Percentiles rank a stretch among this genome's conserved stretches.
phyloP scores from a whole-genome alignment of 2,797 vertebrate genomes.

The Pipistrellus pipistrellus region DNA sequence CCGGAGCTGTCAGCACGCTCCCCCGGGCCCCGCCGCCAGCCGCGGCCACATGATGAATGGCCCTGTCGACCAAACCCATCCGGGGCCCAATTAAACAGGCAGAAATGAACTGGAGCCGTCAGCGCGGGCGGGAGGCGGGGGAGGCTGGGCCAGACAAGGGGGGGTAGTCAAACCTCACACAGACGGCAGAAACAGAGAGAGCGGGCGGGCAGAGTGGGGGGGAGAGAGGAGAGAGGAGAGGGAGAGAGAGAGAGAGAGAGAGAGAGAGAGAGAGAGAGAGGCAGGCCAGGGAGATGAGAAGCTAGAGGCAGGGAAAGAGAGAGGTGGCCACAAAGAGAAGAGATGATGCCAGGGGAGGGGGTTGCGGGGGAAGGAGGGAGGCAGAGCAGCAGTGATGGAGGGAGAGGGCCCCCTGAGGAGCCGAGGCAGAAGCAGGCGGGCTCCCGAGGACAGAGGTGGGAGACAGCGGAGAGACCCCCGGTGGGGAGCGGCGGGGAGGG shows the following conservation, averaged over 20 bases:
- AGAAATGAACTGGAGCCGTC: slow-evolving; percentile 93
- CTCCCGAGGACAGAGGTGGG: neutral
- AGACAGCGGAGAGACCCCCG: neutral
- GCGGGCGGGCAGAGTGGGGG: slow-evolving; percentile 60
- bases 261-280: slow-evolving; percentile 69
- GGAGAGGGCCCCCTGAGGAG: slow-evolving; percentile 16
- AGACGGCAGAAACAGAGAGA: slow-evolving; percentile 75
- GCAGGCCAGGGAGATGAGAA: slow-evolving; percentile 65
- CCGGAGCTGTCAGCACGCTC: slow-evolving; percentile 92
- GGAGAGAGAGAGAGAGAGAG: slow-evolving; percentile 61
- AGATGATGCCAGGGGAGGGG: slow-evolving; percentile 9
- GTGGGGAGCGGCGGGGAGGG: neutral
- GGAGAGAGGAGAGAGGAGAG: slow-evolving; percentile 45
- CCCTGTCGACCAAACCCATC: slow-evolving; percentile 98
- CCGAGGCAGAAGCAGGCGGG: neutral
- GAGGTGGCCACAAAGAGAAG: slow-evolving; percentile 43
- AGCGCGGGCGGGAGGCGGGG: slow-evolving; percentile 87
- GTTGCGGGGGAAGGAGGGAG: neutral
- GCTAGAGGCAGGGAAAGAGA: slow-evolving; percentile 22
- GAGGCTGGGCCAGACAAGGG: slow-evolving; percentile 76
- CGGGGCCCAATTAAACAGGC: slow-evolving; percentile 97
- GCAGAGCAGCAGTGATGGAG: neutral
- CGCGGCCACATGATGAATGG: slow-evolving; percentile 98
- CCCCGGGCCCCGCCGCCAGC: slow-evolving; percentile 95
- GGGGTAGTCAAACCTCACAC: slow-evolving; percentile 67